Base-by-base conservation (phyloP, 2,888 invertebrate genomes). In the Busseola fusca region DNA sequence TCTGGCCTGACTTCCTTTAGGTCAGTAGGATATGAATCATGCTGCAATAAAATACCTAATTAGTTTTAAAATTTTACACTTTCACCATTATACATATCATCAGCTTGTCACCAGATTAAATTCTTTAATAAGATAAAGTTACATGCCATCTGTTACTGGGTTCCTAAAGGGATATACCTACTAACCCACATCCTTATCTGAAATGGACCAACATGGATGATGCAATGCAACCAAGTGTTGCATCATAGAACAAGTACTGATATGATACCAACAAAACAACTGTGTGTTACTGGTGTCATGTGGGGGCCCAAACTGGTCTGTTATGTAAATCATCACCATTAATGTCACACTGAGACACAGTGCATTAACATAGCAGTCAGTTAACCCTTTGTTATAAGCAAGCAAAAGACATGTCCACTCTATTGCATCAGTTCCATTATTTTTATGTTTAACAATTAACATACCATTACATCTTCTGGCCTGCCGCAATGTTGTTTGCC, bases 181-280 rank as follows among this genome's bases (percentile, higher is more conserved):
- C 56, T 76, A 83, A 74, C 83, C 69, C 48, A 81, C 57, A 66
- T 81, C 7, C 3, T 71, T 84, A 81, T 81, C 80, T 72, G n/a
- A 10, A 45, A 60, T 45, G 30, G 50, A 42, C 40, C 7, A 3
- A 50, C 5, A 37, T 2, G 5, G 37, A 76, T 84, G 76, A 78
- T 76, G 80, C 59, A 81, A 83, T 64, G 3, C 64, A n/a, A 42
- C 27, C 34, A 34, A 60, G 40, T 63, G 45, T 84, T 84, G 71
- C 69, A 74, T 75, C 73, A 76, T 40, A 45, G 3, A 48, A 50
- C 50, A 14, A 48, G 4, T 21, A 60, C 6, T 30, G 30, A 5
- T 42, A 21, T 21, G 7, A 45, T 27, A 21, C 27, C 14, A n/a
- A 3, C 18, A 59, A 25, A 48, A 48, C 12, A 56, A 18, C 27